A percentile compares a stretch with the other conserved stretches of the same genome.
Evolutionary conservation across 1,140 invertebrate genomes (phyloP).

Genomic region (Scylla paramamosain): DNA sequence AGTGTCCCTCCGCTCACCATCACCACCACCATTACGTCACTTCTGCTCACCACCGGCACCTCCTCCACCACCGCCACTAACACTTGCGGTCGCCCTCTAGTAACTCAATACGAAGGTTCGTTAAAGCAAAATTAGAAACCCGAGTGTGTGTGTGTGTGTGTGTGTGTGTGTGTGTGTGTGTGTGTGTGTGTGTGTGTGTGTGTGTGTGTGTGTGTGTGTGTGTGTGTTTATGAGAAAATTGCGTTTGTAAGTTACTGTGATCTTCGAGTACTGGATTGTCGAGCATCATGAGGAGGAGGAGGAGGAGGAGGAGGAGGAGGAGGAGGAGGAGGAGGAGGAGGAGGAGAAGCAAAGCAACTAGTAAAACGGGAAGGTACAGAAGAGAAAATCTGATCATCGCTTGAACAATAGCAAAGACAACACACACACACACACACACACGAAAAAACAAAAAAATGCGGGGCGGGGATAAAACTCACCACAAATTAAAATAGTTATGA

Average conservation of each 20-base stretch:
- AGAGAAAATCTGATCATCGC: not conserved
- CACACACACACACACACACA: not conserved
- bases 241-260: not conserved
- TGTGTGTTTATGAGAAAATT: constrained; percentile 18
- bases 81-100: constrained; percentile 42
- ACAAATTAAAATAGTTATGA: not conserved
- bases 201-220: too few species aligned
- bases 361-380: not conserved
- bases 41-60: not conserved
- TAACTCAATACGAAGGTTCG: constrained; percentile 57
- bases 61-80: not conserved
- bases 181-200: not conserved
- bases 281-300: not conserved
- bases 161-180: not conserved
- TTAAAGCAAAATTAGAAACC: constrained; percentile 58
- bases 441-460: too few species aligned
- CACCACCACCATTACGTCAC: not conserved
- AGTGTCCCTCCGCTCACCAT: not conserved
- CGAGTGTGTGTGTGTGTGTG: not conserved
- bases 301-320: not conserved
- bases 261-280: not conserved
- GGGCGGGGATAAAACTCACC: too few species aligned
- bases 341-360: not conserved
- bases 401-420: not conserved
- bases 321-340: not conserved